Evolutionary conservation across 2,888 invertebrate genomes (phyloP), one percentile per base, ranked within the genome.

Genomic region (Oeneis ivallda): DNA sequence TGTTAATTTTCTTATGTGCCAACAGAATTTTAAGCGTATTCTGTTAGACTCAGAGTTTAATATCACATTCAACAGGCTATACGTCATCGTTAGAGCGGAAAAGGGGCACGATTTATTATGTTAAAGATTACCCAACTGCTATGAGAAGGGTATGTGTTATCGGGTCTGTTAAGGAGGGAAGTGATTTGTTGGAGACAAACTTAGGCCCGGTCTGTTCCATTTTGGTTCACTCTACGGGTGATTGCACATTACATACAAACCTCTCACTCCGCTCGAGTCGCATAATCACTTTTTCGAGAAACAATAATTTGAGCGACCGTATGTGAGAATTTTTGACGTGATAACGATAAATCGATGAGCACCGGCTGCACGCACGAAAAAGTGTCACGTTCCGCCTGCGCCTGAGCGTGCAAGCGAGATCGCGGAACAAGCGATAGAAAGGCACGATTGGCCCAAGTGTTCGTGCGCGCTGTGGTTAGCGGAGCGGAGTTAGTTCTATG

Each of bases 21-120:
- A 50, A 17, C 13, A 11, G 19, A 65, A 47, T 47, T 62, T 60
- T 34, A 56, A 34, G 45, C 56, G 13, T 66, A 32, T 37, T n/a
- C n/a, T n/a, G 26, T 37, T 17, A 37, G 17, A 19, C 3, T 63
- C 66, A 70, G 53, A 70, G 66, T 64, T 67, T 69, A 72, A 63
- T 68, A 65, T 74, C 11, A 52, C n/a, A 45, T 43, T 49, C 39
- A n/a, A 39, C 32, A 19, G 13, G 15, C 10, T 43, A 63, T 73
- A 71, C 70, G 68, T 73, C 73, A 72, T 71, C 71, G 62, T 63
- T 67, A 64, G 65, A 69, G 69, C 62, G 66, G 71, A 73, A 72
- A n/a, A 64, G 52, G 64, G 67, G 69, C 70, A 72, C 72, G 74
- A 76, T 76, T 75, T 74, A 75, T 76, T 71, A 72, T 71, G 70